Base-by-base conservation (phyloP, 1,140 invertebrate species). In the Rhizoglyphus robini region DNA sequence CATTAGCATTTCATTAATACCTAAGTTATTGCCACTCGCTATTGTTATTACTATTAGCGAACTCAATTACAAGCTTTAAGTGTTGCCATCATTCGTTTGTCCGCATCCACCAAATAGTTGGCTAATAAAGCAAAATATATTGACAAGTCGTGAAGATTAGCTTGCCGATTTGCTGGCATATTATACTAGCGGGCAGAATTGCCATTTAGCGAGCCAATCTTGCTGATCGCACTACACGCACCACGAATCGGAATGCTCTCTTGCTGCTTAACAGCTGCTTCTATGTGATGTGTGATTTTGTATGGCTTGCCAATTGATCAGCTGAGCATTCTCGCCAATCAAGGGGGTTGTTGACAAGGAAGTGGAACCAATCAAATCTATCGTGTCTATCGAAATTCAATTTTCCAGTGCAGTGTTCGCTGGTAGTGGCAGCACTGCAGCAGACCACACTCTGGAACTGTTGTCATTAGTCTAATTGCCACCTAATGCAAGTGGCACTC, bases 121-220 rank as follows among this genome's bases (percentile, higher is more conserved):
- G 15, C 41, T 15, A 23, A 46, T 46, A 46, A 46, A 46, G 18
- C 36, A 41, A 54, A 54, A 54, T 20, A 54, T 54, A 54, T 54
- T 41, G 51, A 54, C 51, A 54, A 54, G 51, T 54, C 51, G 51
- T 54, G 51, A 54, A 54, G 23, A 54, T 54, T 54, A 54, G 51
- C 51, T 5, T 46, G 41, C 41, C 23, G 41, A 46, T 46, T 23
- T 46, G n/a, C n/a, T n/a, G n/a, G n/a, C n/a, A n/a, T n/a, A n/a
- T n/a, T n/a, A n/a, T n/a, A n/a, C n/a, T n/a, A n/a, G n/a, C n/a
- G n/a, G n/a, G n/a, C n/a, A n/a, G n/a, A n/a, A n/a, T n/a, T n/a
- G n/a, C n/a, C n/a, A n/a, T 41, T 41, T 41, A 41, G 18, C 36
- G 36, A 41, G 36, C 36, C 36, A 41, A 41, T 41, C 36, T n/a